phyloP scores from a whole-genome alignment of 2,113 vertebrate genomes.

The Solenodon paradoxus region DNA sequence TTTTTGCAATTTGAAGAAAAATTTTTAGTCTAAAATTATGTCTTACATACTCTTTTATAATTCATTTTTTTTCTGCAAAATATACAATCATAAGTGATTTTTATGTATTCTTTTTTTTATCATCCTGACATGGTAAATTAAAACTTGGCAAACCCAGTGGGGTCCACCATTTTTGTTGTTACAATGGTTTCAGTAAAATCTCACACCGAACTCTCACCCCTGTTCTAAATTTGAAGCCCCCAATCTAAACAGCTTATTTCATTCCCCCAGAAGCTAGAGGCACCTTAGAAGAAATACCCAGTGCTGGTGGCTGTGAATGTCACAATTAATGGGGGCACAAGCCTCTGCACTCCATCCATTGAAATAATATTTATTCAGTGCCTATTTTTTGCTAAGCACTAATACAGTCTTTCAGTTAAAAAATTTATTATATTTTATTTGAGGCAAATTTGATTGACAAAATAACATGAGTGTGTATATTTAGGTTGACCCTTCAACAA shows the following conservation, averaged over 20 bases:
- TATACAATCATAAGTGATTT: neutral
- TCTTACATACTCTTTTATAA: neutral
- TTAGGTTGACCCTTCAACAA: too few species aligned
- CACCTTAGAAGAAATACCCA: neutral
- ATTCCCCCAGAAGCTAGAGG: neutral
- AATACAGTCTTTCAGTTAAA: too few species aligned
- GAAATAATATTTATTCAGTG: neutral
- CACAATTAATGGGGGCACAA: neutral
- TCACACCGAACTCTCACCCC: neutral
- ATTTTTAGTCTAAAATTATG: neutral
- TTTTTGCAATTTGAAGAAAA: neutral
- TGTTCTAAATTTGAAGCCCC: neutral
- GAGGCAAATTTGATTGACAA: too few species aligned
- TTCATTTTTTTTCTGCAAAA: neutral
- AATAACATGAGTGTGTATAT: too few species aligned
- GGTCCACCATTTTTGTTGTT: neutral
- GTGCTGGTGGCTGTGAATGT: neutral
- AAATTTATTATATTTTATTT: too few species aligned
- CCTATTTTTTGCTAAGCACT: neutral
- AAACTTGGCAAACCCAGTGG: neutral
- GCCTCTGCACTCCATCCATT: neutral
- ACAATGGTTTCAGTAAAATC: neutral
- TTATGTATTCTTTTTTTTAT: neutral
- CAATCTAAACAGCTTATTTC: neutral
- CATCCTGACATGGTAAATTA: neutral